These are phyloP conservation scores for Sitophilus oryzae DNA, from an alignment of 1,140 invertebrate species.

Conservation along the genomic window DNA sequence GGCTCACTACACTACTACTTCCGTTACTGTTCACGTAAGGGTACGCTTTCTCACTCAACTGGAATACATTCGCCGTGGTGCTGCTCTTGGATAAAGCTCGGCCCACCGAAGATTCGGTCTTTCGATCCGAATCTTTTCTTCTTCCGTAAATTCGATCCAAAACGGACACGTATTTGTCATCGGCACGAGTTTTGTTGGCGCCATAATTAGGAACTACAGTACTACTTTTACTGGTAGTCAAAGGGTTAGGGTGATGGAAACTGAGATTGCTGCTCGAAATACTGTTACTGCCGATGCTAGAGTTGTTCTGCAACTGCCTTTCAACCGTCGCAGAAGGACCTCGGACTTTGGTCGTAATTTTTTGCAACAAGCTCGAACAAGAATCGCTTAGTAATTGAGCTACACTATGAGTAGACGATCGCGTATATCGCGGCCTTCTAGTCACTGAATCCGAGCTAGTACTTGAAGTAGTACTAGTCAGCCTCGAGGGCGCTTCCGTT, in stretches of 20 bases:
- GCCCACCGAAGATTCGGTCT: constrained; percentile 52
- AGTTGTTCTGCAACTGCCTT: constrained; percentile 37
- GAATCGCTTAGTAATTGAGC: constrained; percentile 77
- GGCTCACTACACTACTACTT: constrained; percentile 26
- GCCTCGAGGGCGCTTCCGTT: constrained; percentile 24
- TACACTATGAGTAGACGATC: constrained; percentile 73
- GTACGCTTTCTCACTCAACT: constrained; percentile 61
- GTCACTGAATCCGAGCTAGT: constrained; percentile 41
- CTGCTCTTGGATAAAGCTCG: constrained; percentile 49
- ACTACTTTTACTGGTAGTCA: constrained; percentile 44
- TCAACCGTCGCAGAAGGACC: constrained; percentile 53
- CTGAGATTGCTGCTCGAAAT: constrained; percentile 24
- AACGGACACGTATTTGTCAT: constrained; percentile 68
- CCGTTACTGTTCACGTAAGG: constrained; percentile 48
- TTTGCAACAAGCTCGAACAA: constrained; percentile 73
- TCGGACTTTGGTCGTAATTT: constrained; percentile 62
- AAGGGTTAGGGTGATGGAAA: constrained; percentile 14
- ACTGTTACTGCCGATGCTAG: neutral
- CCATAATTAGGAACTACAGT: constrained; percentile 39
- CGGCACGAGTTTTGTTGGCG: constrained; percentile 54
- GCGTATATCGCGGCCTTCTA: constrained; percentile 60
- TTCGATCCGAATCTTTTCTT: constrained; percentile 59
- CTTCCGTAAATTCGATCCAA: constrained; percentile 59
- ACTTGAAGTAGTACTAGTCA: constrained; percentile 27
- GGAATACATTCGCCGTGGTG: constrained; percentile 52